Percentiles rank a stretch among this genome's conserved stretches.
phyloP scores from a whole-genome alignment of 2,113 vertebrate species.

The Himantopus leucocephalus region DNA sequence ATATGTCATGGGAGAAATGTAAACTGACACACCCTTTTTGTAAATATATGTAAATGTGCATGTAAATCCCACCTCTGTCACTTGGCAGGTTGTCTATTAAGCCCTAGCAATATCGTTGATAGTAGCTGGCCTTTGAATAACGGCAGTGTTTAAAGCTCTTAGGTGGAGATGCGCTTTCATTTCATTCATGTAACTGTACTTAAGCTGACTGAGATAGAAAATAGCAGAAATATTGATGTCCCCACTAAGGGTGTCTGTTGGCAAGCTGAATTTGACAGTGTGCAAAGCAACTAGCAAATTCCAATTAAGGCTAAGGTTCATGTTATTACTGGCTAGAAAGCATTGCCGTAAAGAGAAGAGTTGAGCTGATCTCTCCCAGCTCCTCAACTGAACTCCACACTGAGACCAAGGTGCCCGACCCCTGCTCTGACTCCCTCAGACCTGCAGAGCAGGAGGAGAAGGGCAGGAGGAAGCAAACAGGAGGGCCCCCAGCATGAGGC shows the following conservation, averaged over 20 bases:
- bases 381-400: not conserved
- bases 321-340: not conserved
- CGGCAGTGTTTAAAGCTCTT: not conserved
- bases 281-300: not conserved
- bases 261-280: not conserved
- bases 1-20: not conserved
- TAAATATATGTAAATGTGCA: not conserved
- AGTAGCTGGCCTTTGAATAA: not conserved
- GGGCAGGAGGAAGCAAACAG: not conserved
- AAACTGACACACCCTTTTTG: not conserved
- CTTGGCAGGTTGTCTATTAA: not conserved
- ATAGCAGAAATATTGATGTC: not conserved
- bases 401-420: accelerated
- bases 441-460: not conserved
- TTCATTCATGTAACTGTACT: not conserved
- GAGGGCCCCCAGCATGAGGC: not conserved
- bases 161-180: not conserved
- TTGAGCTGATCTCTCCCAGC: not conserved
- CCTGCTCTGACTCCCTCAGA: not conserved
- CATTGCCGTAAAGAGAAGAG: not conserved
- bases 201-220: not conserved
- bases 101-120: not conserved
- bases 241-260: not conserved
- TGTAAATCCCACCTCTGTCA: not conserved
- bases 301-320: not conserved